Evolutionary conservation across 2,113 vertebrate genomes (phyloP).

Genomic region (Argyrosomus japonicus): DNA sequence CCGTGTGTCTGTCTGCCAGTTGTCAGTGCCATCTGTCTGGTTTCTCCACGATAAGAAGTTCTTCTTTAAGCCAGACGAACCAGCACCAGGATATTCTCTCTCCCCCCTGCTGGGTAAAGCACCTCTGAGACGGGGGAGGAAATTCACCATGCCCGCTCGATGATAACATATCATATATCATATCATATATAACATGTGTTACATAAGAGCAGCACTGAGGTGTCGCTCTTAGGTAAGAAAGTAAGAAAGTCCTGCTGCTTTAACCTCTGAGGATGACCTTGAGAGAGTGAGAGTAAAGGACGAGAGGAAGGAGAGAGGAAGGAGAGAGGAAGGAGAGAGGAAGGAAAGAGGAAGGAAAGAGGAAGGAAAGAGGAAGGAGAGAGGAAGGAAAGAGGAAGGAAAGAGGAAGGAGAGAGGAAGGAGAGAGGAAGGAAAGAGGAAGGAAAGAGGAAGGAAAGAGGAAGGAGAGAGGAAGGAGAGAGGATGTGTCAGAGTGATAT

Average conservation of each 20-base stretch:
- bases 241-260: slow-evolving; percentile 18
- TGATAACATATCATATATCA: background rate
- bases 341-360: no score
- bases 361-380: no score
- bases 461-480: no score
- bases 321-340: background rate
- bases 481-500: no score
- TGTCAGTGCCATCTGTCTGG: slow-evolving; percentile 54
- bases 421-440: no score
- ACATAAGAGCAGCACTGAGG: slow-evolving; percentile 34
- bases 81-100: slow-evolving; percentile 13
- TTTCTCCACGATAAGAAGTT: slow-evolving; percentile 39
- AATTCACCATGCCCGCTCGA: background rate
- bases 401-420: no score
- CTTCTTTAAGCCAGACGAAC: slow-evolving; percentile 32
- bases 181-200: background rate
- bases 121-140: background rate
- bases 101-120: slow-evolving; percentile 9
- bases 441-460: no score
- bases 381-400: no score
- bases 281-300: background rate
- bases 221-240: slow-evolving; percentile 47
- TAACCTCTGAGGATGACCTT: slow-evolving; percentile 21
- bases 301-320: no score
- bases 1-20: slow-evolving; percentile 50